These are phyloP conservation scores for Phengaris alcon DNA, from an alignment of 2,888 invertebrate genomes.

Conservation along the genomic window DNA sequence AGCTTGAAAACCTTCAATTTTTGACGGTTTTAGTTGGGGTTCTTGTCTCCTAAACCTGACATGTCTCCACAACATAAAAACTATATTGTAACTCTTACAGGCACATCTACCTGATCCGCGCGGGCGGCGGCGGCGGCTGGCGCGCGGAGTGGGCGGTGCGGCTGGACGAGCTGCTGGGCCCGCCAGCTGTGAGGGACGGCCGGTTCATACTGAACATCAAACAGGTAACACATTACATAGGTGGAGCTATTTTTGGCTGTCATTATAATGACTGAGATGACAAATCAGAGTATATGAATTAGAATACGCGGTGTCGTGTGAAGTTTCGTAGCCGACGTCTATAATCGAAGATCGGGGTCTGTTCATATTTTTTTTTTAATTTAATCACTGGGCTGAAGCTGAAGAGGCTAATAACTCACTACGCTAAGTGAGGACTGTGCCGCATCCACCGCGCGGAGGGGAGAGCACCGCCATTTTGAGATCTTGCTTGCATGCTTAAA, in stretches of 20 bases:
- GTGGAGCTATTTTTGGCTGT: no score
- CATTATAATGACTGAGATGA: no score
- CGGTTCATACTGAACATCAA: slow-evolving; percentile 85
- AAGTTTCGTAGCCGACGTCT: no score
- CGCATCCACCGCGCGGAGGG: background rate
- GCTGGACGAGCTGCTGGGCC: slow-evolving; percentile 84
- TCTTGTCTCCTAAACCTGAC: no score
- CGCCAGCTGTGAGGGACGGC: slow-evolving; percentile 79
- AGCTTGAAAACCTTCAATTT: no score
- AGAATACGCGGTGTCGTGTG: no score
- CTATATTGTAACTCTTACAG: slow-evolving; percentile 57
- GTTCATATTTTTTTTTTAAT: no score
- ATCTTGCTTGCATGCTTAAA: no score
- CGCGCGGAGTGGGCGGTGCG: slow-evolving; percentile 87
- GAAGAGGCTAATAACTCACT: background rate
- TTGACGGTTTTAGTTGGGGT: no score
- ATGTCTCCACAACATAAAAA: background rate
- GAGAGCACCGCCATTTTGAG: no score
- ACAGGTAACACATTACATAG: slow-evolving; percentile 76
- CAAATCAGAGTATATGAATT: no score
- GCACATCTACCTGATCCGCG: slow-evolving; percentile 85
- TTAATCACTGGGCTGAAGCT: slow-evolving; percentile 31
- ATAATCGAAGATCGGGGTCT: no score
- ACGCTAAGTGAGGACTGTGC: background rate
- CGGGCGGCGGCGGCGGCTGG: slow-evolving; percentile 83